Evolutionary conservation across 2,888 invertebrate genomes (phyloP), one percentile per base, ranked within the genome.

Genomic region (Sepioteuthis lessoniana): DNA sequence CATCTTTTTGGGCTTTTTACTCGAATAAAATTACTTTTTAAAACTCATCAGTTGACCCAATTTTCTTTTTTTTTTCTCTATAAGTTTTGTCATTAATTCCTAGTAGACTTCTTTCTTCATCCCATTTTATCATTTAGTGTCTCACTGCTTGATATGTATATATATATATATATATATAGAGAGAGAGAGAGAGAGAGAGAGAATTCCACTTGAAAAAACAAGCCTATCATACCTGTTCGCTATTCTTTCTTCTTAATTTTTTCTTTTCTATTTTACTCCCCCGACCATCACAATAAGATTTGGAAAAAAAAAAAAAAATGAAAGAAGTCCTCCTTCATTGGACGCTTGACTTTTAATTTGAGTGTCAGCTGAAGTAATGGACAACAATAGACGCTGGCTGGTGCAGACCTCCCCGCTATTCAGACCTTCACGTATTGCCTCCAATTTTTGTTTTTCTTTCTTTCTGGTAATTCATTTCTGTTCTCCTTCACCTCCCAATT

Each of bases 301-400:
- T 76, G n/a, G n/a, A n/a, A 31, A 60, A 60, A 60, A 60, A 76
- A 35, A 76, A 76, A 76, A 42, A 42, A 42, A 42, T 3, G 7
- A 42, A 42, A 42, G 7, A 42, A 42, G 42, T 42, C n/a, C n/a
- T 76, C 76, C 13, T 76, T 35, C n/a, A 76, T 35, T 76, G n/a
- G 76, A 76, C 76, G 25, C n/a, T 76, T 76, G 76, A 76, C 76
- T n/a, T 76, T 76, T 76, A 76, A 76, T 76, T 76, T 76, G n/a
- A 19, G 76, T 76, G 76, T 76, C 76, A 76, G 76, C n/a, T 4
- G 76, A 76, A 3, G 76, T 76, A n/a, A n/a, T 35, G n/a, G 76
- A n/a, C n/a, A 76, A 76, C 76, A 76, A 76, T 76, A 35, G 76
- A n/a, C n/a, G n/a, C n/a, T n/a, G n/a, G 76, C 13, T 2, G 76